phyloP scores from a whole-genome alignment of 2,888 invertebrate genomes.

The Abrostola tripartita region DNA sequence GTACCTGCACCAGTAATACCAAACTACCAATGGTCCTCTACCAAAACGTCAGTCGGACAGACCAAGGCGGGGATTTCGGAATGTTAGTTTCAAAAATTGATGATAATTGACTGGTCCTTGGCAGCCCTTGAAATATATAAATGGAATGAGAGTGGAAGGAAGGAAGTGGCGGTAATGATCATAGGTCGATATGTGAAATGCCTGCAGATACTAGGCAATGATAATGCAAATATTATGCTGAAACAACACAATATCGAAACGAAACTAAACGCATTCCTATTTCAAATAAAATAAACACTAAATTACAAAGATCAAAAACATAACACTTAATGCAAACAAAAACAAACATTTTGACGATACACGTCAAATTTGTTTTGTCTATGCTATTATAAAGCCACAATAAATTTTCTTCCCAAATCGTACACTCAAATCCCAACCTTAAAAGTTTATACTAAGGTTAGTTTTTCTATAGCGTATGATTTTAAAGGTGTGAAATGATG shows the following conservation, averaged over 20 bases:
- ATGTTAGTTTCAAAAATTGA: constrained; percentile 8
- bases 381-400: constrained; percentile 21
- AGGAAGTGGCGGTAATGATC: no score
- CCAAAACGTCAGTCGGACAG: no score
- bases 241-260: not conserved
- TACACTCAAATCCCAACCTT: constrained; percentile 1
- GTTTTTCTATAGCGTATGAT: not conserved
- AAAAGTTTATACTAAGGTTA: not conserved
- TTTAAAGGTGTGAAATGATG: constrained; percentile 33
- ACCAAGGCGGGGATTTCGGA: not conserved
- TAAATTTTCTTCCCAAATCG: not conserved
- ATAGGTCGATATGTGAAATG: no score
- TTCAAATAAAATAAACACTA: constrained; percentile 21
- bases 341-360: constrained; percentile 1
- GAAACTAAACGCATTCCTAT: not conserved
- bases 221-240: no score
- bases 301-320: constrained; percentile 3
- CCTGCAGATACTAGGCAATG: no score
- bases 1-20: no score
- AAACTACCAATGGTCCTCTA: no score
- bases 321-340: constrained; percentile 1
- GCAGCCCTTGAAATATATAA: no score
- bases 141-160: no score
- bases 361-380: constrained; percentile 7
- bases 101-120: no score